Evolutionary conservation across 2,888 invertebrate species (phyloP).

Genomic region (Zele albiditarsus): DNA sequence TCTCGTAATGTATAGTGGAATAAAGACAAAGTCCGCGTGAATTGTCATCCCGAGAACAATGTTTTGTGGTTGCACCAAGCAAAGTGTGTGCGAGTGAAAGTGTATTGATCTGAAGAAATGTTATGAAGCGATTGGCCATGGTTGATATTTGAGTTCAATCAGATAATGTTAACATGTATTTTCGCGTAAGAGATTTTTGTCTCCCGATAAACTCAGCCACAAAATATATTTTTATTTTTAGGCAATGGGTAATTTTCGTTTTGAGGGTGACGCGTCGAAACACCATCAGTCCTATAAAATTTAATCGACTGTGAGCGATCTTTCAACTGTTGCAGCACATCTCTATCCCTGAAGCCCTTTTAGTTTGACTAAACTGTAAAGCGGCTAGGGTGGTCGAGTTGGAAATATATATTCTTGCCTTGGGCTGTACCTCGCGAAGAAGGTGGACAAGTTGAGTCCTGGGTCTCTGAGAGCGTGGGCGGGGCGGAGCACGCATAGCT

Average conservation of each 20-base stretch:
- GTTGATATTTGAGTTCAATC: slow-evolving; percentile 11
- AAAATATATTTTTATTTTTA: background rate
- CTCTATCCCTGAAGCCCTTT: slow-evolving; percentile 42
- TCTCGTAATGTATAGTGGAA: too few species aligned
- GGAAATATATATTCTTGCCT: slow-evolving; percentile 61
- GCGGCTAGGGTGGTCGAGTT: slow-evolving; percentile 53
- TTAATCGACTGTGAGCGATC: slow-evolving; percentile 33
- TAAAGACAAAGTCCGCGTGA: slow-evolving; percentile 29
- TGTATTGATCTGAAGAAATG: background rate
- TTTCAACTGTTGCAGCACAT: slow-evolving; percentile 16
- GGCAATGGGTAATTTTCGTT: slow-evolving; percentile 3
- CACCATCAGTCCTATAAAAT: slow-evolving; percentile 6
- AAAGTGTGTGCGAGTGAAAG: too few species aligned
- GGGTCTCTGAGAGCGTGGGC: slow-evolving; percentile 72
- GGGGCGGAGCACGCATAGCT: slow-evolving; percentile 72
- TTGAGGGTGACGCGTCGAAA: slow-evolving; percentile 16
- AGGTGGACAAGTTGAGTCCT: slow-evolving; percentile 72
- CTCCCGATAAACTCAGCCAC: background rate
- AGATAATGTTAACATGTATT: slow-evolving; percentile 10
- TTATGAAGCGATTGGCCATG: background rate
- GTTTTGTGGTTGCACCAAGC: too few species aligned
- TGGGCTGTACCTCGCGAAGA: slow-evolving; percentile 67
- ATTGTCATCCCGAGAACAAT: slow-evolving; percentile 31
- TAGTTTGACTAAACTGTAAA: slow-evolving; percentile 41
- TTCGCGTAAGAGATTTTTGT: background rate